Evolutionary conservation across 2,797 vertebrate genomes (phyloP).

Genomic region (Perodicticus potto): DNA sequence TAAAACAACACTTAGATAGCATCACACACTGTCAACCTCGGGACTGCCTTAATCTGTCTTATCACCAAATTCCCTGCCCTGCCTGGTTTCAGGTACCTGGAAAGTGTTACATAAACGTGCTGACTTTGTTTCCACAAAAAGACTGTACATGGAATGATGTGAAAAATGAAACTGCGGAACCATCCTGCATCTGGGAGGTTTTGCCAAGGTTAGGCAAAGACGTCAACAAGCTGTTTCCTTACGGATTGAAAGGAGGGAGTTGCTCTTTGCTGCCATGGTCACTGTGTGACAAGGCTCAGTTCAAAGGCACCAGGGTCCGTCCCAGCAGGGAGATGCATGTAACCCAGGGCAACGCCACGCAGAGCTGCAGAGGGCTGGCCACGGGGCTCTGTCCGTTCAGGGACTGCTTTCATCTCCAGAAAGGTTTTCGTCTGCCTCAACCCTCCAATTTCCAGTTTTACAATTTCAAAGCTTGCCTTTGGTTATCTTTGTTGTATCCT

Average conservation of each 20-base stretch:
- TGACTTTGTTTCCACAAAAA: neutral
- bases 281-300: conserved; percentile 80
- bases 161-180: neutral
- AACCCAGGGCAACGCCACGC: conserved; percentile 81
- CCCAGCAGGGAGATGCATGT: conserved; percentile 75
- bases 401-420: conserved; percentile 2
- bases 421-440: neutral
- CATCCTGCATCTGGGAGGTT: fast-evolving
- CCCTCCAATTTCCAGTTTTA: neutral
- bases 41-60: fast-evolving
- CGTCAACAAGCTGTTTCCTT: neutral
- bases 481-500: neutral
- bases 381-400: conserved; percentile 17
- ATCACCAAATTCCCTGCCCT: no score
- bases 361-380: neutral
- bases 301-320: conserved; percentile 82
- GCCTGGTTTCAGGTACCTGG: fast-evolving
- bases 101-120: fast-evolving
- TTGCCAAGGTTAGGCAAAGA: fast-evolving
- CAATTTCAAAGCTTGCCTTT: neutral
- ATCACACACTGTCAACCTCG: neutral
- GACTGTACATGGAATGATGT: fast-evolving
- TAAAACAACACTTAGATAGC: fast-evolving
- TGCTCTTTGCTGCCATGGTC: conserved; percentile 74
- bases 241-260: neutral